Percentiles rank a stretch among this genome's conserved stretches.
Evolutionary conservation across 2,888 invertebrate species (phyloP).

Genomic region (Volucella zonaria): DNA sequence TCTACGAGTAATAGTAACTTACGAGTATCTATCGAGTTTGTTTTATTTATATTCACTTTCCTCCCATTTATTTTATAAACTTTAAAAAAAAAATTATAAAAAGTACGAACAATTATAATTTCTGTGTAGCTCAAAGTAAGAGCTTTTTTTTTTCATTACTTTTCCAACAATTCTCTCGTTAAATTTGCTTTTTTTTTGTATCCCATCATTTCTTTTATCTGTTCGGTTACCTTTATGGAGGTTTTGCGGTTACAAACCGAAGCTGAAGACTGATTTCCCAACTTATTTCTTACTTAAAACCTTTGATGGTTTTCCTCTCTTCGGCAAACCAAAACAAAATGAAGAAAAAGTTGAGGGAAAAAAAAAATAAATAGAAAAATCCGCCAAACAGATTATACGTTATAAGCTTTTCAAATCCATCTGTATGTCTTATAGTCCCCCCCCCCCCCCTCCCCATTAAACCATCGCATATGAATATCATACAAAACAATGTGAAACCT

Average conservation of each 20-base stretch:
- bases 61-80: neutral
- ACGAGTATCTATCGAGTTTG: neutral
- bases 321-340: slow-evolving; percentile 39
- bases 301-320: slow-evolving; percentile 55
- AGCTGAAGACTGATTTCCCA: slow-evolving; percentile 64
- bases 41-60: slow-evolving; percentile 9
- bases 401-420: slow-evolving; percentile 53
- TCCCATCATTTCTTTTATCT: neutral
- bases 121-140: neutral
- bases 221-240: slow-evolving; percentile 43
- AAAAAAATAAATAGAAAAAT: slow-evolving; percentile 11
- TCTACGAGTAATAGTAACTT: neutral
- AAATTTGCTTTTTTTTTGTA: neutral
- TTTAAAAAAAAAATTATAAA: neutral
- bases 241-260: slow-evolving; percentile 58
- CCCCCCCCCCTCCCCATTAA: neutral
- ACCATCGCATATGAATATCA: neutral
- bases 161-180: slow-evolving; percentile 20
- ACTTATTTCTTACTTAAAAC: slow-evolving; percentile 47
- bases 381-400: slow-evolving; percentile 9
- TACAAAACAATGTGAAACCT: slow-evolving; percentile 15
- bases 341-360: slow-evolving; percentile 5
- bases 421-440: neutral
- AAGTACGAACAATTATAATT: slow-evolving; percentile 28
- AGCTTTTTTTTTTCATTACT: slow-evolving; percentile 51